Conservation (phyloP, 2,888 invertebrate genomes). For the Synanthedon vespiformis region DNA sequence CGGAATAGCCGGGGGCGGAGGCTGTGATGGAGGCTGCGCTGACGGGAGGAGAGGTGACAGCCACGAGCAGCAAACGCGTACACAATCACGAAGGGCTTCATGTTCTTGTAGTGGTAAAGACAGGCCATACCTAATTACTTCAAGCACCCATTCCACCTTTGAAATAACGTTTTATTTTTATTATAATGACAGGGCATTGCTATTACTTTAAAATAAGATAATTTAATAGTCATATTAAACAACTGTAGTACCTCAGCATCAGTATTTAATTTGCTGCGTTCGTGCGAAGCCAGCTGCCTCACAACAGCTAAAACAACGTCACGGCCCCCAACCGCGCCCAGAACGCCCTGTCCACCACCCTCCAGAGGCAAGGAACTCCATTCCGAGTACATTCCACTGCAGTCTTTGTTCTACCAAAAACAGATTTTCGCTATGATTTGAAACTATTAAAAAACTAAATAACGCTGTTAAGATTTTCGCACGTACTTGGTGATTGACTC, state of each 20-base stretch:
- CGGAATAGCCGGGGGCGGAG: slow-evolving; percentile 89
- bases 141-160: slow-evolving; percentile 89
- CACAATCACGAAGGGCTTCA: slow-evolving; percentile 95
- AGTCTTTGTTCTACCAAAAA: slow-evolving; percentile 66
- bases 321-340: slow-evolving; percentile 85
- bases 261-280: slow-evolving; percentile 84
- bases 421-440: background rate
- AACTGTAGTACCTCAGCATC: slow-evolving; percentile 78
- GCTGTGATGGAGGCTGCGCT: slow-evolving; percentile 87
- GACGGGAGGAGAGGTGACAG: slow-evolving; percentile 86
- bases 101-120: slow-evolving; percentile 91
- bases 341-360: slow-evolving; percentile 79
- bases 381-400: slow-evolving; percentile 85
- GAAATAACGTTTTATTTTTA: too few relatives aligned
- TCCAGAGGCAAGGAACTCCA: slow-evolving; percentile 84
- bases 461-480: background rate
- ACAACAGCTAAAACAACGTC: slow-evolving; percentile 87
- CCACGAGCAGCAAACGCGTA: slow-evolving; percentile 98
- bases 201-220: background rate
- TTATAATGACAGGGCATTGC: too few relatives aligned
- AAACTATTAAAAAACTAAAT: background rate
- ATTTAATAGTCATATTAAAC: slow-evolving; percentile 3
- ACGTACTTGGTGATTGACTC: slow-evolving; percentile 80
- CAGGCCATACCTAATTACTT: slow-evolving; percentile 91
- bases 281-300: slow-evolving; percentile 84